Evolutionary conservation across 2,888 invertebrate species (phyloP).

Genomic region (Bruchidius siliquastri): DNA sequence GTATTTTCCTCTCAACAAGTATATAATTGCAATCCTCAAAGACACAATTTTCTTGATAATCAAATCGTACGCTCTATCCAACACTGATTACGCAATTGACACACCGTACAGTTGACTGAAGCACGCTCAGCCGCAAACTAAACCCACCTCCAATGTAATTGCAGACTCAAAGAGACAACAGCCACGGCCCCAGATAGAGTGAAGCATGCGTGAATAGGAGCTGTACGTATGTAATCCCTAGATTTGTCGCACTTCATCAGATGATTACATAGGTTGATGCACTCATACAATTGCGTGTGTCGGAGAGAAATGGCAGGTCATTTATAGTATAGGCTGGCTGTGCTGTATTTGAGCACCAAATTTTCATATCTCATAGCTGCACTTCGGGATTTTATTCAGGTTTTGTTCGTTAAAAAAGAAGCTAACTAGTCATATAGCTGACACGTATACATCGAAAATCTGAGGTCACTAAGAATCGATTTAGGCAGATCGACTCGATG

Average conservation of each 20-base stretch:
- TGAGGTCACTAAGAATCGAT: no score
- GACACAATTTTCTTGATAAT: no score
- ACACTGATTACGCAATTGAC: not conserved
- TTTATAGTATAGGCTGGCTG: not conserved
- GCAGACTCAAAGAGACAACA: not conserved
- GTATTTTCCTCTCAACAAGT: no score
- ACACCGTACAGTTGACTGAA: not conserved
- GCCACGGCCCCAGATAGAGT: not conserved
- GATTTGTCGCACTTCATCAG: not conserved
- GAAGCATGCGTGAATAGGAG: not conserved
- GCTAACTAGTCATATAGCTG: no score
- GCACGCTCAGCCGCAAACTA: not conserved
- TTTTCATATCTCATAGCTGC: no score
- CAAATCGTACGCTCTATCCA: no score
- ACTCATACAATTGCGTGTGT: not conserved
- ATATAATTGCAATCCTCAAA: no score
- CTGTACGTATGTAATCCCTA: not conserved
- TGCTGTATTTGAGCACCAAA: not conserved
- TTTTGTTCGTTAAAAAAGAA: no score
- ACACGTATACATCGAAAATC: no score
- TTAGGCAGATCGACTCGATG: no score
- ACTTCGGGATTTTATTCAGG: no score
- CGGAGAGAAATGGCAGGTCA: not conserved
- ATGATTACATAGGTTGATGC: not conserved
- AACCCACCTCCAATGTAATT: not conserved